Evolutionary conservation across 2,888 invertebrate species (phyloP).

Genomic region (Hedya salicella): DNA sequence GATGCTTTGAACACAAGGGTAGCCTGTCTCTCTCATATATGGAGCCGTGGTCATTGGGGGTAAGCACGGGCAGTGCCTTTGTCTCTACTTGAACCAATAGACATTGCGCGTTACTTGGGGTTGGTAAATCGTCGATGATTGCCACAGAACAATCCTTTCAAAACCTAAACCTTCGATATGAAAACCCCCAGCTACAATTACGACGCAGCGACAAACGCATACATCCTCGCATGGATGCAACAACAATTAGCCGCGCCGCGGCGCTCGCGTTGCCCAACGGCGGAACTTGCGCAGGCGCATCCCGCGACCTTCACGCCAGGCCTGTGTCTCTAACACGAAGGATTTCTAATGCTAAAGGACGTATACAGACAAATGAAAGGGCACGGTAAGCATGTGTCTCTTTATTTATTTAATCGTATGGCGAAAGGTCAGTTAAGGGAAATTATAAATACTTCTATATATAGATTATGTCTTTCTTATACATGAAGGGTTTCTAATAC

Average conservation of each 20-base stretch:
- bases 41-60: too few species aligned
- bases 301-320: slow-evolving; percentile 73
- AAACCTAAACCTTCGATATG: slow-evolving; percentile 15
- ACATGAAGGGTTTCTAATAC: too few species aligned
- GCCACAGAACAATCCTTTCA: slow-evolving; percentile 9
- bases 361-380: background rate
- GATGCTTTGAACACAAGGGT: too few species aligned
- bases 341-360: slow-evolving; percentile 53
- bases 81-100: too few species aligned
- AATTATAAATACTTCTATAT: too few species aligned
- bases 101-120: background rate
- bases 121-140: background rate
- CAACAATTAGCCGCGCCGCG: slow-evolving; percentile 70
- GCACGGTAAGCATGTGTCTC: too few species aligned
- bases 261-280: slow-evolving; percentile 70
- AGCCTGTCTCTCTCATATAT: too few species aligned
- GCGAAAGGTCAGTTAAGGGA: too few species aligned
- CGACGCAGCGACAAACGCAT: slow-evolving; percentile 33
- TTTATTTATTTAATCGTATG: too few species aligned
- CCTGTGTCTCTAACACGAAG: slow-evolving; percentile 50
- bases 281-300: slow-evolving; percentile 74
- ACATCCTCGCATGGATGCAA: slow-evolving; percentile 51
- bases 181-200: slow-evolving; percentile 27
- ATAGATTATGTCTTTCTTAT: too few species aligned
- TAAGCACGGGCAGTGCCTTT: too few species aligned